phyloP scores from a whole-genome alignment of 2,797 vertebrate genomes.

The Acanthornis magna region DNA sequence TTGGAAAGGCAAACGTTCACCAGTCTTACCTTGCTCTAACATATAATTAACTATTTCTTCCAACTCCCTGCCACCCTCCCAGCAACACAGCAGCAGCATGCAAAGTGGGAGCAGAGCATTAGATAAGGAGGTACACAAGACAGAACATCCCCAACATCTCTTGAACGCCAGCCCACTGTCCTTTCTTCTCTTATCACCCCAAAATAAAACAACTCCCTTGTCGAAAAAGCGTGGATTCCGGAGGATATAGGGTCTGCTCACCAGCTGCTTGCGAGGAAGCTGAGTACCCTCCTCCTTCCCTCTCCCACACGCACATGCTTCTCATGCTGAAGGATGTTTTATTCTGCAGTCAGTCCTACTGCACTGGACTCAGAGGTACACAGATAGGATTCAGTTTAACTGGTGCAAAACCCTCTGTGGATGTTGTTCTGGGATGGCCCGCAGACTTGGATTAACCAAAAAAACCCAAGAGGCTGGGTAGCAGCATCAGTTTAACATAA shows the following conservation, averaged over 20 bases:
- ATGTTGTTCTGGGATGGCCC: background rate
- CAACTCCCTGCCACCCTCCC: background rate
- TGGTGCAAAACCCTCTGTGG: background rate
- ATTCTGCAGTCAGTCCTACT: background rate
- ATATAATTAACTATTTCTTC: background rate
- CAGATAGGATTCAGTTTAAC: rapidly evolving
- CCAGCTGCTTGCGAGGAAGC: background rate
- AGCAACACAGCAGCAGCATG: background rate
- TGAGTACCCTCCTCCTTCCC: background rate
- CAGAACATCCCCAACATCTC: background rate
- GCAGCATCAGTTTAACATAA: background rate
- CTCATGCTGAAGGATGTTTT: background rate
- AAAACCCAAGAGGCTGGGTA: rapidly evolving
- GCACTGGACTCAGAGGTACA: rapidly evolving
- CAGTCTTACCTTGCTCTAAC: background rate
- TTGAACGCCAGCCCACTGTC: background rate
- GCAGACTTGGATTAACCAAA: background rate
- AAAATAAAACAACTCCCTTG: background rate
- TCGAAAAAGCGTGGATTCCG: rapidly evolving
- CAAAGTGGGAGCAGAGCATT: background rate
- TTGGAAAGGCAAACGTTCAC: background rate
- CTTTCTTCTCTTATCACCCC: background rate
- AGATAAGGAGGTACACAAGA: background rate
- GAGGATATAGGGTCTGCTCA: background rate
- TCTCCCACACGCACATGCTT: background rate